Base-by-base conservation (phyloP, 2,888 invertebrate genomes). In the Kryphioiulus occultus region DNA sequence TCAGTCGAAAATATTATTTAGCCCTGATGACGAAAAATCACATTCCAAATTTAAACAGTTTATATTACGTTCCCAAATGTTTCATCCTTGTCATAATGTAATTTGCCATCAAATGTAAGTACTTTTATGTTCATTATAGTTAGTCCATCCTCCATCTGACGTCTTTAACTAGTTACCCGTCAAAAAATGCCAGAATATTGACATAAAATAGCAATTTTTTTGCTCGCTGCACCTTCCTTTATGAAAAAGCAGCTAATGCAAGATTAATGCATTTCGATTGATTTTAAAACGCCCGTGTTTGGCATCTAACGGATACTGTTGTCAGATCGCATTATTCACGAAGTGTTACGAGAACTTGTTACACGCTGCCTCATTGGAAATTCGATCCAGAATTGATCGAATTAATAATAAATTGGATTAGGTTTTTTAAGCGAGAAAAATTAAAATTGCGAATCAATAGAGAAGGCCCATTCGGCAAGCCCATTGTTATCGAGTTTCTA, bases 361-460 rank as follows among this genome's bases (percentile, higher is more conserved):
- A 7, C 19, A 32, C n/a, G 83, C n/a, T 83, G 83, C 39, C 39
- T 32, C 83, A 32, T 59, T 59, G n/a, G 59, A 59, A 59, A 22
- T 59, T 59, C 59, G 22, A 59, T 83, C 35, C 83, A 83, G n/a
- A 83, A 39, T 83, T 83, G 83, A 83, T 83, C 83, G 83, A 83
- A 83, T 83, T 83, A 83, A 83, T 39, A 59, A 59, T 22, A 32
- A 83, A 83, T 35, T 83, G 83, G 83, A 83, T 83, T 32, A 83
- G 17, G n/a, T 30, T 83, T 32, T 35, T 35, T 32, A 83, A 35
- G n/a, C 22, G 32, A 83, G 39, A 83, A 83, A 83, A 32, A 83
- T 83, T 83, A 59, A 59, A n/a, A 22, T 59, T 59, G 10, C 59
- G 59, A 59, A 59, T 59, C 59, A 22, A 59, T 59, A 59, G 22